A percentile compares a stretch with the other conserved stretches of the same genome.
Conservation (phyloP, 2,888 invertebrate genomes). For the Acanthopleura granulata region DNA sequence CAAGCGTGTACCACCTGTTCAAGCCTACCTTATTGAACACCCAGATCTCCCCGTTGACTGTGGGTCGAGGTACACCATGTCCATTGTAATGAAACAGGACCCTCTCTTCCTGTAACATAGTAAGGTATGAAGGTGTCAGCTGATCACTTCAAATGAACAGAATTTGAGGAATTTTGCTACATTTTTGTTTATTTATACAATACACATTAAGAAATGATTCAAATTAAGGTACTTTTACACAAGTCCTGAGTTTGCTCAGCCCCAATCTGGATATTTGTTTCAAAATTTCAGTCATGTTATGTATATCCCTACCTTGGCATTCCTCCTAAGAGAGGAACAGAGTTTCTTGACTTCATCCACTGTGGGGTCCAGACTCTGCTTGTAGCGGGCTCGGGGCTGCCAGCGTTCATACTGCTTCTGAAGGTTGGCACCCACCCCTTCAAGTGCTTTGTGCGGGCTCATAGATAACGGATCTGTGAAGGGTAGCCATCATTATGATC, state of each 20-base stretch:
- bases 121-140: too few relatives aligned
- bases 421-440: constrained; percentile 89
- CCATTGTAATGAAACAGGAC: constrained; percentile 99
- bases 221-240: too few relatives aligned
- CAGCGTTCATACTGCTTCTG: constrained; percentile 98
- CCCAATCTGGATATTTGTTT: too few relatives aligned
- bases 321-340: constrained; percentile 92
- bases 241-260: too few relatives aligned
- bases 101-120: constrained; percentile 82
- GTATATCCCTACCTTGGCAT: constrained; percentile 80
- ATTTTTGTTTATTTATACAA: too few relatives aligned
- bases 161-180: too few relatives aligned
- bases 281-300: neutral
- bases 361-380: constrained; percentile 96
- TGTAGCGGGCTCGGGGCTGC: constrained; percentile 96
- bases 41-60: constrained; percentile 98
- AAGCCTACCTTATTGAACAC: constrained; percentile 90
- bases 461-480: constrained; percentile 80
- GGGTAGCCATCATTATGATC: too few relatives aligned
- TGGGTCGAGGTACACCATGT: constrained; percentile 98
- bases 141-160: too few relatives aligned
- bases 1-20: constrained; percentile 44
- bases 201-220: too few relatives aligned
- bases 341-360: constrained; percentile 98
- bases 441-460: constrained; percentile 91